Percentiles rank a stretch among this genome's conserved stretches.
Conservation (phyloP, 2,888 invertebrate genomes). For the Chymomyza caudatula region DNA sequence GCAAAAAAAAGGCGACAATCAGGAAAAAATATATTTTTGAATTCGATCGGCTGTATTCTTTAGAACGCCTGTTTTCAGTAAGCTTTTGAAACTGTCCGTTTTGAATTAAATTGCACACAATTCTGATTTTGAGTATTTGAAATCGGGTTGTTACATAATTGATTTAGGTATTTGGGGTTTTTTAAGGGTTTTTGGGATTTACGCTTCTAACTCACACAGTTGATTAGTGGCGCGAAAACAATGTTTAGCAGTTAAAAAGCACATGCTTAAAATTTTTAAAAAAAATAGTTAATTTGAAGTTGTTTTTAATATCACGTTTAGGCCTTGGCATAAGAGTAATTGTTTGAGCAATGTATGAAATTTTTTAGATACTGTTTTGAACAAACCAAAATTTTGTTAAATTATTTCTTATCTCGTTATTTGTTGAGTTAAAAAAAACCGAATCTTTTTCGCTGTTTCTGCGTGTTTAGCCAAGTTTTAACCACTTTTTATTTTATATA, state of each 20-base stretch:
- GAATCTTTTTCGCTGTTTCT: slow-evolving; percentile 8
- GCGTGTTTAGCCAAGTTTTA: neutral
- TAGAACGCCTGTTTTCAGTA: neutral
- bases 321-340: neutral
- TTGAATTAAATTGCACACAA: neutral
- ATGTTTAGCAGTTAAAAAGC: neutral
- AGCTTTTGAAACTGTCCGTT: neutral
- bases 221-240: neutral
- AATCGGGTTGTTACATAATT: neutral
- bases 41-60: neutral
- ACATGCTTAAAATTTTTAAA: neutral
- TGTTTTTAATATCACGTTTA: neutral
- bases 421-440: neutral
- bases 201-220: neutral
- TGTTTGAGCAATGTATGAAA: neutral
- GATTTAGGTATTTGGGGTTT: no score
- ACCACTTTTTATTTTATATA: slow-evolving; percentile 43
- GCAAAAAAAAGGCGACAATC: slow-evolving; percentile 21
- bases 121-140: neutral
- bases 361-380: neutral
- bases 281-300: neutral
- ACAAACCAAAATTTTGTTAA: slow-evolving; percentile 20
- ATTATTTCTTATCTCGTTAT: neutral
- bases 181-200: neutral
- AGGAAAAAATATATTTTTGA: slow-evolving; percentile 17